These are phyloP conservation scores for Coenonympha glycerion DNA, from an alignment of 2,888 invertebrate species.

Conservation along the genomic window DNA sequence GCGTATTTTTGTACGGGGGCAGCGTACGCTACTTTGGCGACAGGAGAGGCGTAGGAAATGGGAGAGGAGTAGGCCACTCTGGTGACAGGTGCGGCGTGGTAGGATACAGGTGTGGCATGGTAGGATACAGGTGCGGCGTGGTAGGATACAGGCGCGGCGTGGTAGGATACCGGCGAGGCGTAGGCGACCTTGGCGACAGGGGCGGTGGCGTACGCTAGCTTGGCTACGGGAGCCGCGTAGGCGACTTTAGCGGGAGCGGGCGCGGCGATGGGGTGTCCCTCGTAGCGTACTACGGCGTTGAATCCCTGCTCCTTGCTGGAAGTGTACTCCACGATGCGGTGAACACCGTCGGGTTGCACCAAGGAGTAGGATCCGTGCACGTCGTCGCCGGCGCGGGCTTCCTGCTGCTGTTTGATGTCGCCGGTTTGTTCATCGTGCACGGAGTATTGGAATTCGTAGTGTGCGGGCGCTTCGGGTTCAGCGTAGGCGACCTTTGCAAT, in stretches of 20 bases:
- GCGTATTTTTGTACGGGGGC: no score
- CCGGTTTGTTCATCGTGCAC: constrained; percentile 64
- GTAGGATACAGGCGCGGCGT: constrained; percentile 31
- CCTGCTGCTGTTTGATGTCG: constrained; percentile 67
- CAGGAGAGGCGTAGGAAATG: constrained; percentile 29
- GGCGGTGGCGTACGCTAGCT: constrained; percentile 52
- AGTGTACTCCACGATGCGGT: constrained; percentile 66
- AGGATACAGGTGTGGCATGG: constrained; percentile 13
- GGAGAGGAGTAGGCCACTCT: constrained; percentile 34
- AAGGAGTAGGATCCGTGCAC: constrained; percentile 69
- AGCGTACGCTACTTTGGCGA: constrained; percentile 50
- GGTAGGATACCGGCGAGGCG: constrained; percentile 36
- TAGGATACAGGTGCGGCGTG: constrained; percentile 33
- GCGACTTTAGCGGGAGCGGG: constrained; percentile 34
- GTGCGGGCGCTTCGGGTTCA: constrained; percentile 53
- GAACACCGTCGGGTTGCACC: constrained; percentile 64
- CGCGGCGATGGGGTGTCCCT: constrained; percentile 33
- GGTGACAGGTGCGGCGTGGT: constrained; percentile 31
- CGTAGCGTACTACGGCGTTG: constrained; percentile 65
- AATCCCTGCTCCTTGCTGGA: constrained; percentile 61
- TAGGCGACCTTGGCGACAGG: constrained; percentile 56
- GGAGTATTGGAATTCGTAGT: constrained; percentile 64
- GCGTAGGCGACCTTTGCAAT: constrained; percentile 51
- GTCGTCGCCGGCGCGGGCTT: constrained; percentile 57
- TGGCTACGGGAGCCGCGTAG: constrained; percentile 37